Base-by-base conservation (phyloP, 2,797 vertebrate genomes). In the Rhynchonycteris naso region DNA sequence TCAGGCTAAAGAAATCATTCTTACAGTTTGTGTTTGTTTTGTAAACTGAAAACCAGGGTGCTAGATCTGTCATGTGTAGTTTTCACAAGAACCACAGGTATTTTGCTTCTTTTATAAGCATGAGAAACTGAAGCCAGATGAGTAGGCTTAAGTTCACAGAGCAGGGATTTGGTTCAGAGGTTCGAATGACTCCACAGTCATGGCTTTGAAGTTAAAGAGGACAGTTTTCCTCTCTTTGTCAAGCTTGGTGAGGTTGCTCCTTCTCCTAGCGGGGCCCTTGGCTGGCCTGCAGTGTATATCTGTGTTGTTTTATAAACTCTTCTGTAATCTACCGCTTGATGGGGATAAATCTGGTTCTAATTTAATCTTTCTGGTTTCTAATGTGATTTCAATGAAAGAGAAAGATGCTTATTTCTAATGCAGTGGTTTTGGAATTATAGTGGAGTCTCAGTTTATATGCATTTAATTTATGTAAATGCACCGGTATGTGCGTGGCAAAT, bases 381-480 rank as follows among this genome's bases (percentile, higher is more conserved):
- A 97, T 88, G 95, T 97, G 85, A 97, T 95, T 97, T 96, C 85
- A 95, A 50, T 65, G 93, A 93, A 95, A 88, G 82, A n/a, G n/a
- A n/a, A n/a, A n/a, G n/a, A n/a, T n/a, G n/a, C 59, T 97, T 95
- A 95, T 97, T 97, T 97, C 88, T 95, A 95, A 71, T 92, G 93
- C 92, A 93, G 0, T 94, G 93, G 82, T 95, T 97, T 96, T 79
- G 69, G 90, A 97, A 95, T 96, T 95, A 97, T 56, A 85, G 78
- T 72, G n/a, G 85, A 93, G 22, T 76, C 79, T 92, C 82, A 74
- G 85, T 87, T 95, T 94, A 94, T 93, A 69, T 97, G 93, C 92
- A 90, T 90, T 95, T 97, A 96, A 97, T 97, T 97, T 93, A 96
- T 92, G 85, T 93, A 94, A 97, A 95, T 95, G 80, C 35, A 83